These are phyloP conservation scores for Nanorana parkeri DNA, from an alignment of 2,113 vertebrate genomes.

Conservation along the genomic window DNA sequence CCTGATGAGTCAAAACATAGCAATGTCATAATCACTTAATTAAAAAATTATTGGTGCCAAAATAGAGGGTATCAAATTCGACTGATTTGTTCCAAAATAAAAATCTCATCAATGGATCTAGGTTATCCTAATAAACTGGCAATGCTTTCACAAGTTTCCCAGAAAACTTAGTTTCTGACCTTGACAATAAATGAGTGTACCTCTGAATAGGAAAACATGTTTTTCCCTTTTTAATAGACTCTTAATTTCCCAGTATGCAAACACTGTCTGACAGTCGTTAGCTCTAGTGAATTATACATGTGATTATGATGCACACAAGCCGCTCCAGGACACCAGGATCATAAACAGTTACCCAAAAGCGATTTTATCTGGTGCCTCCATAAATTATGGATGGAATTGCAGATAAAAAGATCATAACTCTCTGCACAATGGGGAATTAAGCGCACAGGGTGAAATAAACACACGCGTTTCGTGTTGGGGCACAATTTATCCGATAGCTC, in stretches of 20 bases:
- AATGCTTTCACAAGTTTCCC: neutral
- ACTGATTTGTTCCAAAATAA: neutral
- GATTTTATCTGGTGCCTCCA: conserved; percentile 44
- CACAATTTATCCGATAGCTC: conserved; percentile 34
- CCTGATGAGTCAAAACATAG: too few relatives aligned
- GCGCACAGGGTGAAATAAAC: conserved; percentile 28
- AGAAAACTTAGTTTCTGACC: conserved; percentile 8
- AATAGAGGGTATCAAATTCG: too few relatives aligned
- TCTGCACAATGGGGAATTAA: conserved; percentile 50
- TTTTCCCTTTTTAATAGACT: conserved; percentile 25
- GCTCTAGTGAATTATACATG: conserved; percentile 50
- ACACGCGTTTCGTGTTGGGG: conserved; percentile 40
- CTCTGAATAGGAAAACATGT: conserved; percentile 15
- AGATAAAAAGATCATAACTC: conserved; percentile 52
- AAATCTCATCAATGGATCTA: neutral
- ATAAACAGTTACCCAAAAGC: conserved; percentile 50
- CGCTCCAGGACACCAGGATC: conserved; percentile 46
- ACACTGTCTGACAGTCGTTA: conserved; percentile 36
- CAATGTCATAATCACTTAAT: too few relatives aligned
- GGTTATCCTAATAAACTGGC: neutral
- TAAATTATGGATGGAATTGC: conserved; percentile 52
- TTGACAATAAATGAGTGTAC: conserved; percentile 10
- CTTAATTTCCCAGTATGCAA: conserved; percentile 44
- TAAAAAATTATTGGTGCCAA: too few relatives aligned
- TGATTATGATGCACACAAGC: conserved; percentile 49